Percentiles rank a stretch among this genome's conserved stretches.
phyloP scores from a whole-genome alignment of 2,888 invertebrate genomes.

The Callinectes sapidus region DNA sequence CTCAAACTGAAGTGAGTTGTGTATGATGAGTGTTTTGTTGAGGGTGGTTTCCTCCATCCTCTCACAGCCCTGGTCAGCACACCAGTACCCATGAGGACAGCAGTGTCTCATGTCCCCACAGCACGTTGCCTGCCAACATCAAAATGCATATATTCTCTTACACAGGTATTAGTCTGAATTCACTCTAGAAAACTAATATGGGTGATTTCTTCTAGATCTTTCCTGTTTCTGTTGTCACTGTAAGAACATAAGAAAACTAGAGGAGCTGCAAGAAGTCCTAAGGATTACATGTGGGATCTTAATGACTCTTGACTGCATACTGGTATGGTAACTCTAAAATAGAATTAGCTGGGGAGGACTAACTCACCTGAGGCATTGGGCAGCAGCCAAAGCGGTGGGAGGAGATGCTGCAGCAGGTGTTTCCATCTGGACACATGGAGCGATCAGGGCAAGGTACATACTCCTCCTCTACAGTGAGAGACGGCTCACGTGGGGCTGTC shows the following conservation, averaged over 20 bases:
- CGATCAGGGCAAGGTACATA: slow-evolving; percentile 29
- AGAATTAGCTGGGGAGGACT: background rate
- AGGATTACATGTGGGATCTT: too few species aligned
- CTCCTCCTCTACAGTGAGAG: background rate
- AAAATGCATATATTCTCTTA: background rate
- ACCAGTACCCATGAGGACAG: slow-evolving; percentile 63
- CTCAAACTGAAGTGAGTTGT: background rate
- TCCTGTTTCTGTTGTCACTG: too few species aligned
- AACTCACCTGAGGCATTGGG: slow-evolving; percentile 47
- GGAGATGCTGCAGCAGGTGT: slow-evolving; percentile 44
- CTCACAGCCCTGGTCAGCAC: slow-evolving; percentile 53
- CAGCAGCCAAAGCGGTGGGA: slow-evolving; percentile 46
- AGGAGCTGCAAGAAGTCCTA: too few species aligned
- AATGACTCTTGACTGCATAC: too few species aligned
- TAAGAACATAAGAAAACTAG: too few species aligned
- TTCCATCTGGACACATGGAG: slow-evolving; percentile 39
- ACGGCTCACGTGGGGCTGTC: background rate
- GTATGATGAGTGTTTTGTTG: background rate
- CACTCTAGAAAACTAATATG: too few species aligned
- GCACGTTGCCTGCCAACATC: slow-evolving; percentile 50
- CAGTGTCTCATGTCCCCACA: slow-evolving; percentile 49
- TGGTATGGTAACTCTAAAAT: background rate
- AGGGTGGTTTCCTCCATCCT: slow-evolving; percentile 8
- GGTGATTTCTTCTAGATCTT: too few species aligned
- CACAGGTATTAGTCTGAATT: too few species aligned